A percentile compares a stretch with the other conserved stretches of the same genome.
Evolutionary conservation across 2,888 invertebrate species (phyloP).

Genomic region (Perizoma affinitatum): DNA sequence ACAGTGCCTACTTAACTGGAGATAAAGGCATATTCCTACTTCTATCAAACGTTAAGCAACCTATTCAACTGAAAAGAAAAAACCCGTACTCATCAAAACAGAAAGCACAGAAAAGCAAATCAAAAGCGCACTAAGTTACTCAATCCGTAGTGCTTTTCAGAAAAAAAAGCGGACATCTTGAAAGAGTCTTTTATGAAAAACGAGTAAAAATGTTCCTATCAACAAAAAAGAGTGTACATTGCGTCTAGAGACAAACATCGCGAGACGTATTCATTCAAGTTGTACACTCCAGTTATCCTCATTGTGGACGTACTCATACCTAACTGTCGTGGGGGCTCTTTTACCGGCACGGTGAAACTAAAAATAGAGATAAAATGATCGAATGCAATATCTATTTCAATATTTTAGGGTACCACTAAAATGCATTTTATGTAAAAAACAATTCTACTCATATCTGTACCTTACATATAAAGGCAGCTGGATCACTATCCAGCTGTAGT

Average conservation of each 20-base stretch:
- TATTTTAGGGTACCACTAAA: too few relatives aligned
- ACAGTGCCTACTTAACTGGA: too few relatives aligned
- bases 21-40: too few relatives aligned
- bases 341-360: too few relatives aligned
- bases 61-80: conserved; percentile 26
- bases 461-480: too few relatives aligned
- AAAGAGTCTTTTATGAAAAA: conserved; percentile 59
- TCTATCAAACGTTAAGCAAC: too few relatives aligned
- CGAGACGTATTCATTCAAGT: conserved; percentile 77
- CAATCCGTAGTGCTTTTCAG: conserved; percentile 58
- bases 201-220: conserved; percentile 62
- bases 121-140: conserved; percentile 65
- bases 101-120: conserved; percentile 52
- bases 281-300: conserved; percentile 64
- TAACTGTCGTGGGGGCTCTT: background rate
- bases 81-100: conserved; percentile 42
- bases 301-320: conserved; percentile 36
- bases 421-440: too few relatives aligned
- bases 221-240: conserved; percentile 75
- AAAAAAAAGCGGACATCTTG: conserved; percentile 57
- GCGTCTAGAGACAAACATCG: conserved; percentile 66
- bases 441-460: too few relatives aligned
- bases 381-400: too few relatives aligned
- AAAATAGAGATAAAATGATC: too few relatives aligned
- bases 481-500: too few relatives aligned